Evolutionary conservation across 2,888 invertebrate genomes (phyloP), one percentile per base, ranked within the genome.

Genomic region (Shargacucullia verbasci): DNA sequence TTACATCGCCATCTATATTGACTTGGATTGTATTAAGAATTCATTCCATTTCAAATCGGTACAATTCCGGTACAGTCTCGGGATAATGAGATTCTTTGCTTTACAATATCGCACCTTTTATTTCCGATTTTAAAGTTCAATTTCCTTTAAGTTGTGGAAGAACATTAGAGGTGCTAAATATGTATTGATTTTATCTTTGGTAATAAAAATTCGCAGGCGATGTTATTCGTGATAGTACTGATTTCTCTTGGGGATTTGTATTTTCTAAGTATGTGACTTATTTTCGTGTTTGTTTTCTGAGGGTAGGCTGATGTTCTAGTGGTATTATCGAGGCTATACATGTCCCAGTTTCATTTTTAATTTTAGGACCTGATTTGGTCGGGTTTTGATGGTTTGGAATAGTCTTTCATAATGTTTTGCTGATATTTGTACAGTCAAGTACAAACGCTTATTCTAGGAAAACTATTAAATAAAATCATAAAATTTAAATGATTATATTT

Each of bases 111-210:
- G 11, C 11, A 59, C 31, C 38, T 57, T 59, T 48, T 10, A 11
- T 0, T 1, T 1, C 4, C 0, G 0, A 0, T 12, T 0, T 31
- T 59, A 59, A 35, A 45, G 68, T 53, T 3, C 25, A 4, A 35
- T 38, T 59, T 50, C 0, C 25, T n/a, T 38, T 59, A 39, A 13
- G 0, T 1, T 11, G n/a, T 35, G 14, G 25, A 20, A 27, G n/a
- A 3, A 39, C 57, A 70, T 57, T 63, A 55, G 13, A 49, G 57
- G 68, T 57, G 58, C 35, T 70, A 70, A 74, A 58, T 58, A 44
- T 53, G 50, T 72, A 73, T 73, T 45, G 76, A 73, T 72, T 65
- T 72, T 72, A 59, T 73, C 65, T 58, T 34, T 14, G 6, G 46
- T 59, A 53, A 75, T 57, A 60, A 60, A 54, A 59, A 55, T 60